Evolutionary conservation across 37 sponge, comb jelly and placozoan genomes (phyloP), one percentile per base, ranked within the genome.

Genomic region (Haliclona indistincta): DNA sequence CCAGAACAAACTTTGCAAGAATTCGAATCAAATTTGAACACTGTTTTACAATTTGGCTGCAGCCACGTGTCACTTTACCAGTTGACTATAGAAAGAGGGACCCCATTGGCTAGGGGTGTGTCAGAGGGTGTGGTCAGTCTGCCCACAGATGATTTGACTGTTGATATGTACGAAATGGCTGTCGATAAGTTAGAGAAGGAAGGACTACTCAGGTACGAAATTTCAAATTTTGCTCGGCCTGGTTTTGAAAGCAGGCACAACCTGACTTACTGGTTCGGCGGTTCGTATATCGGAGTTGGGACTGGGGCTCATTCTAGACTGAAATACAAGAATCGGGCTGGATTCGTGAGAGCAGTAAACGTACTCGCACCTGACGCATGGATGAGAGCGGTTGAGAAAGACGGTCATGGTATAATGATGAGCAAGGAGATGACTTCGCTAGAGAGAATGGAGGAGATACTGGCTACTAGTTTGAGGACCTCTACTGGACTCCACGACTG

Each of bases 11-110:
- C 81, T 1, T 43, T 81, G 22, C 2, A 25, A 17, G 35, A 64
- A 25, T 90, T 86, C 87, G 32, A 25, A 44, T 34, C 5, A 15
- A 81, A 90, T 28, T 66, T 90, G 29, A 52, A 22, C 3, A 25
- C 73, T 35, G 79, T 85, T 34, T 34, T 29, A 10, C 13, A 1
- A 23, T 39, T 38, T 74, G 2, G 54, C 30, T 6, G n/a, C n/a
- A 73, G 55, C 36, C 93, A 93, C 65, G 38, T 84, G 19, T 93
- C 93, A 35, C 63, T 93, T n/a, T 93, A 93, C 39, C 86, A 93
- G 63, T 52, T 93, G 33, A 93, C 93, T 45, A 68, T 93, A 4
- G 93, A 93, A 63, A 42, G 26, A 38, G 89, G 89, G 7, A 93
- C 93, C 20, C 81, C 85, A 38, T 38, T 93, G 40, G 67, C 76